Percentiles rank a stretch among this genome's conserved stretches.
These are phyloP conservation scores for Tiphia femorata DNA, from an alignment of 2,888 invertebrate genomes.

Conservation along the genomic window DNA sequence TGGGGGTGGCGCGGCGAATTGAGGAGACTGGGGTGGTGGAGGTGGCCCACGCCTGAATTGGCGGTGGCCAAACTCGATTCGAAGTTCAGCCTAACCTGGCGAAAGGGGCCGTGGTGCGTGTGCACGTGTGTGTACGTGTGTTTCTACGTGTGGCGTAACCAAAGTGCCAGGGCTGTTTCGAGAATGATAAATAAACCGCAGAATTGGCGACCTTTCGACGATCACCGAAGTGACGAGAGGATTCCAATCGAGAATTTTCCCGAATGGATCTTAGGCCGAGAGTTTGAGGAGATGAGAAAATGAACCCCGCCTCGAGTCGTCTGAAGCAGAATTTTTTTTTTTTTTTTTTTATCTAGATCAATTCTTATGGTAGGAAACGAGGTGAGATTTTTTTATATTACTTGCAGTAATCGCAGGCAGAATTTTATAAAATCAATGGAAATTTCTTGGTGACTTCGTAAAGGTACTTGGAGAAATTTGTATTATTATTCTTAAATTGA, in stretches of 20 bases:
- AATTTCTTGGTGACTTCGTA: too few relatives aligned
- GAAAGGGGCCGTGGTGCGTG: too few relatives aligned
- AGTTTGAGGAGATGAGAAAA: not conserved
- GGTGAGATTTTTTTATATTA: too few relatives aligned
- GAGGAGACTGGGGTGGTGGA: not conserved
- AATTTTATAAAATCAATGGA: too few relatives aligned
- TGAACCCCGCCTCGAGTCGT: not conserved
- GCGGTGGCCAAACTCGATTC: slow-evolving; percentile 40
- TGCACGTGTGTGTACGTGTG: not conserved
- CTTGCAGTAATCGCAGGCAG: too few relatives aligned
- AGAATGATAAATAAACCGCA: slow-evolving; percentile 36
- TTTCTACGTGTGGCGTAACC: slow-evolving; percentile 3
- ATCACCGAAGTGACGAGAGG: not conserved
- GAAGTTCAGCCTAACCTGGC: slow-evolving; percentile 32
- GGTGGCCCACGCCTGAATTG: slow-evolving; percentile 24
- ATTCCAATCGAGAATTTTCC: not conserved
- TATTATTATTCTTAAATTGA: too few relatives aligned
- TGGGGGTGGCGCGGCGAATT: too few relatives aligned
- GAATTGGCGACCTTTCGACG: not conserved
- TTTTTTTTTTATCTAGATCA: too few relatives aligned
- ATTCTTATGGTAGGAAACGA: too few relatives aligned
- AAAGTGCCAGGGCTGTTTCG: slow-evolving; percentile 19
- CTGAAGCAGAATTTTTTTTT: too few relatives aligned
- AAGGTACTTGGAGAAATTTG: too few relatives aligned
- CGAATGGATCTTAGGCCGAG: not conserved